These are phyloP conservation scores for Avahi laniger DNA, from an alignment of 2,797 vertebrate species.

Conservation along the genomic window DNA sequence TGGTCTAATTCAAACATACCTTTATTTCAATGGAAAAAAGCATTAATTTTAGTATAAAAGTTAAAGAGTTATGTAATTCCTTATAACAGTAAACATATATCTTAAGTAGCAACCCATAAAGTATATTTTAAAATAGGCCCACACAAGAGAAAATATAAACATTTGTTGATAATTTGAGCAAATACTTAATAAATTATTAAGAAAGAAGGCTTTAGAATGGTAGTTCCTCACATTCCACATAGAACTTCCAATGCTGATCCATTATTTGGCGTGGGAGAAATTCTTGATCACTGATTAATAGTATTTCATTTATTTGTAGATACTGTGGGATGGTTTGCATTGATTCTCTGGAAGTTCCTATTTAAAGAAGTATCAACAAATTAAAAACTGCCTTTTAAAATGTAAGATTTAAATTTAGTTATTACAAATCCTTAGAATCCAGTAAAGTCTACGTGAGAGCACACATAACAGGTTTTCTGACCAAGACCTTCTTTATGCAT, in stretches of 20 bases:
- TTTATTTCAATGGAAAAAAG: constrained; percentile 66
- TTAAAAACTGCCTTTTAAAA: constrained; percentile 11
- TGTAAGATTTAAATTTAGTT: constrained; percentile 22
- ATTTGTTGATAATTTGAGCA: background rate
- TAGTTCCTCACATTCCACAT: constrained; percentile 80
- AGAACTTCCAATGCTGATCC: constrained; percentile 89
- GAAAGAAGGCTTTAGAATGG: constrained; percentile 76
- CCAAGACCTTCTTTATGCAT: background rate
- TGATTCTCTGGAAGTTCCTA: constrained; percentile 73
- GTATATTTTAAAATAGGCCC: background rate
- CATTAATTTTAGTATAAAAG: background rate
- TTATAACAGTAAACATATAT: constrained; percentile 42
- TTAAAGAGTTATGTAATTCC: background rate
- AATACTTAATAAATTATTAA: background rate
- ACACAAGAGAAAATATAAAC: constrained; percentile 20
- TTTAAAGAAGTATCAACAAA: constrained; percentile 69
- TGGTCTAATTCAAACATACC: constrained; percentile 22
- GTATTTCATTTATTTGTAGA: constrained; percentile 85
- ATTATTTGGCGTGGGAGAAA: constrained; percentile 87
- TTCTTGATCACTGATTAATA: constrained; percentile 86
- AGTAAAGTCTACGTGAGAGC: background rate
- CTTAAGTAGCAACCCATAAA: background rate
- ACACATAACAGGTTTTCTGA: background rate
- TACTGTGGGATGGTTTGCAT: constrained; percentile 71
- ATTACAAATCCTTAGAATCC: background rate